Base-by-base conservation (phyloP, 2,888 invertebrate species). In the Plemyria rubiginata region DNA sequence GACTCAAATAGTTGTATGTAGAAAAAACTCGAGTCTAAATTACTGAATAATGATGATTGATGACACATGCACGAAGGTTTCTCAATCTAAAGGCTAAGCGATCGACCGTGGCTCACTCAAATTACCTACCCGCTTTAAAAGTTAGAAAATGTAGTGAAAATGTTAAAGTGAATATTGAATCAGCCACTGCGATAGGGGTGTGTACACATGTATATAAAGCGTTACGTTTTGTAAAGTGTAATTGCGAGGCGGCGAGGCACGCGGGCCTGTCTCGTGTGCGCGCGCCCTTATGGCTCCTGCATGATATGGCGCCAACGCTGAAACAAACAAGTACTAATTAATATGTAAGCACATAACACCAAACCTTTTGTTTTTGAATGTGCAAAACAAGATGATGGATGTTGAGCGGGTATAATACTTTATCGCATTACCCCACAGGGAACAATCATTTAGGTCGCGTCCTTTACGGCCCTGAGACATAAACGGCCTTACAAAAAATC, bases 281-380 rank as follows among this genome's bases (percentile, higher is more conserved):
- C 52, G 54, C 62, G 45, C 68, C 54, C 61, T 54, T 52, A 54
- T 70, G 66, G 65, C 79, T 71, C 67, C 80, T 74, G 81, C 79
- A 75, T 78, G 72, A 72, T 79, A 77, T 80, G n/a, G 80, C 87
- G 85, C 81, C 82, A 72, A 71, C 74, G 70, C 87, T 87, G 83
- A 0, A 79, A 74, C 66, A 72, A 61, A 12, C 22, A 46, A 62
- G 38, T 22, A 51, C 12, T 41, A 50, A 16, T 38, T 11, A 38
- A 11, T 38, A 38, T 8, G n/a, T n/a, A n/a, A n/a, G n/a, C n/a
- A n/a, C n/a, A n/a, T n/a, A n/a, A n/a, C n/a, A n/a, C n/a, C n/a
- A n/a, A n/a, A n/a, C n/a, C n/a, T n/a, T n/a, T n/a, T n/a, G n/a
- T n/a, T n/a, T n/a, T n/a, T n/a, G n/a, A n/a, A n/a, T n/a, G n/a